phyloP scores from a whole-genome alignment of 92 coral and sea anemone genomes.

The Heliopora coerulea region DNA sequence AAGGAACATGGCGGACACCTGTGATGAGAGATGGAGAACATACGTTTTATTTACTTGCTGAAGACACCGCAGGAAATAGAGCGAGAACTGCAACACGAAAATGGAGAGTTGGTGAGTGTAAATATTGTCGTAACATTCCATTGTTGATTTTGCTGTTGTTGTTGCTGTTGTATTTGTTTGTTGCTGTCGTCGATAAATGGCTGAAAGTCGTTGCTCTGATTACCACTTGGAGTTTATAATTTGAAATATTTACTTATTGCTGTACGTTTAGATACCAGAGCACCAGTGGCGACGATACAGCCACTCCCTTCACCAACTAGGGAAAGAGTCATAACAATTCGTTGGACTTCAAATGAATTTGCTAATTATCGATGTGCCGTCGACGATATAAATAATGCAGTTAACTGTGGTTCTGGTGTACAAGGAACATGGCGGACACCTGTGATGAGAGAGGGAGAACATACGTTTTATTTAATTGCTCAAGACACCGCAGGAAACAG shows the following conservation, averaged over 20 bases:
- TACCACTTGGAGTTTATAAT: too few species aligned
- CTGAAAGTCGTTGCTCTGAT: too few species aligned
- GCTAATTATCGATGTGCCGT: slow-evolving; percentile 15
- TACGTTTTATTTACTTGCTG: slow-evolving; percentile 14
- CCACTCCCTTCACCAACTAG: neutral
- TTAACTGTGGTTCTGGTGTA: slow-evolving; percentile 16
- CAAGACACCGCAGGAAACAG: slow-evolving; percentile 18
- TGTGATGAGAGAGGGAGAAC: slow-evolving; percentile 2
- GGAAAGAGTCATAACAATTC: neutral
- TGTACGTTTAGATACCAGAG: neutral
- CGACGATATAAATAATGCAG: neutral
- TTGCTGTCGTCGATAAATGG: neutral
- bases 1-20: neutral
- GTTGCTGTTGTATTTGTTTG: neutral
- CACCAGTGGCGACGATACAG: neutral
- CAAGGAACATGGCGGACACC: neutral
- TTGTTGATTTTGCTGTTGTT: neutral
- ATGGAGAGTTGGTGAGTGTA: slow-evolving; percentile 19
- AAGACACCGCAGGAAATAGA: neutral
- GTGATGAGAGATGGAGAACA: slow-evolving; percentile 4
- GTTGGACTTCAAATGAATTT: slow-evolving; percentile 22
- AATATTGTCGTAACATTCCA: neutral
- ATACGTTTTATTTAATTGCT: neutral
- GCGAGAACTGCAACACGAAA: neutral
- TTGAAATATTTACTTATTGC: too few species aligned